phyloP scores from a whole-genome alignment of 2,888 invertebrate species.

The Tiliacea aurago region DNA sequence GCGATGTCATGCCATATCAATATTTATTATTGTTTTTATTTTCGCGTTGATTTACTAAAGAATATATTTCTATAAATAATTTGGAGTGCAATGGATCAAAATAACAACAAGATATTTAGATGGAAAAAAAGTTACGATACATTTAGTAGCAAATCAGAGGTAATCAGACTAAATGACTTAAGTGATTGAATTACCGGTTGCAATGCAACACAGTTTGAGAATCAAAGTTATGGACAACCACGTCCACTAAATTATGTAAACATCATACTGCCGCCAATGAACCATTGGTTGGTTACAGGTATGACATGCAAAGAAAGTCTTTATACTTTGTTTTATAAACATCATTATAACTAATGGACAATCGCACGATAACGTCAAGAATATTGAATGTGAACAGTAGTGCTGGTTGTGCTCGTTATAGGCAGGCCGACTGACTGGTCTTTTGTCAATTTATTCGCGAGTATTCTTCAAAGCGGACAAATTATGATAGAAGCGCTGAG shows the following conservation, averaged over 20 bases:
- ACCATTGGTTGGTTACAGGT: conserved; percentile 63
- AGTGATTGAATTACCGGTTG: conserved; percentile 3
- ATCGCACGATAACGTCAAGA: conserved; percentile 78
- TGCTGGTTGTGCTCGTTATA: conserved; percentile 67
- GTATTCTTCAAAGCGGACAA: conserved; percentile 33
- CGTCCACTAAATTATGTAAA: conserved; percentile 51
- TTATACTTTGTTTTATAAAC: conserved; percentile 82
- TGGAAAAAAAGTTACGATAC: conserved; percentile 42
- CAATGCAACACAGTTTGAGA: conserved; percentile 12
- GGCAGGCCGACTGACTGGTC: conserved; percentile 37
- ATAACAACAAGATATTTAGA: conserved; percentile 10
- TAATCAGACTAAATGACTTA: conserved; percentile 32
- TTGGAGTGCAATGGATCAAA: conserved; percentile 30
- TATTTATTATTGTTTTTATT: conserved; percentile 4
- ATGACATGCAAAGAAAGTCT: conserved; percentile 73
- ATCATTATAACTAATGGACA: conserved; percentile 80
- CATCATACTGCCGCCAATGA: conserved; percentile 51
- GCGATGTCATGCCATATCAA: conserved; percentile 35
- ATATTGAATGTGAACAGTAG: conserved; percentile 71
- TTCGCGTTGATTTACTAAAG: neutral
- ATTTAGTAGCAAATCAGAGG: conserved; percentile 52
- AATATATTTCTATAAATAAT: conserved; percentile 6
- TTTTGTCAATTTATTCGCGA: conserved; percentile 50
- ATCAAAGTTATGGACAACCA: conserved; percentile 36
- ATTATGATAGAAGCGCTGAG: conserved; percentile 51